Evolutionary conservation across 1,140 invertebrate species (phyloP), one percentile per base, ranked within the genome.

Genomic region (Platyscapa corneri): DNA sequence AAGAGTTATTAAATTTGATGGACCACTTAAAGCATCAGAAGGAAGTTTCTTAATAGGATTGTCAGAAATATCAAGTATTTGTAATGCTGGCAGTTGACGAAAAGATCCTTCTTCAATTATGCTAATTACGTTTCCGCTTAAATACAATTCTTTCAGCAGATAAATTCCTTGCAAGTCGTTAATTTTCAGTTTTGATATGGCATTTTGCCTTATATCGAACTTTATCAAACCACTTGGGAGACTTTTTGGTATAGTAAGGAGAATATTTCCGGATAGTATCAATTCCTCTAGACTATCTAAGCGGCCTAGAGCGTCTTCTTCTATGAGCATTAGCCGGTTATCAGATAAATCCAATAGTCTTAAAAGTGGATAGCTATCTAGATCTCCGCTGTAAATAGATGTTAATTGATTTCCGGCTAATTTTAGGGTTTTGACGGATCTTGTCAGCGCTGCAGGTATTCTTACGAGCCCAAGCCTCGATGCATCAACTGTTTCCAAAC

Each of bases 331-430:
- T 42, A 99, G 94, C 84, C 94, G 93, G 89, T 98, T 98, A 79
- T 96, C 94, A 37, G 96, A 96, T 53, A 99, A 94, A 89, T 98
- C 96, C 39, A 99, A 91, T 42, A 97, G 94, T 86, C 96, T 96
- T 18, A 99, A 91, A 30, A 98, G 92, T 0, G 97, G 97, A 91
- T 98, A 98, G 87, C 97, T 97, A 89, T 98, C 97, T 83, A 99
- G 94, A 89, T 98, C 97, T n/a, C 97, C 97, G 88, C 97, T 95
- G 65, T 95, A 94, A 30, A 99, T 95, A 0, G 94, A 93, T 77
- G 94, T 95, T 70, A 97, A 94, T 86, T 94, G 95, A 90, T 99
- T 99, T 27, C 96, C 95, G 1, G 96, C 95, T 0, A 98, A 92
- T 46, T 96, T 95, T 34, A 99, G 93, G 84, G 96, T 96, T 37